Conservation (phyloP, 2,888 invertebrate genomes). For the Anarsia innoxiella region DNA sequence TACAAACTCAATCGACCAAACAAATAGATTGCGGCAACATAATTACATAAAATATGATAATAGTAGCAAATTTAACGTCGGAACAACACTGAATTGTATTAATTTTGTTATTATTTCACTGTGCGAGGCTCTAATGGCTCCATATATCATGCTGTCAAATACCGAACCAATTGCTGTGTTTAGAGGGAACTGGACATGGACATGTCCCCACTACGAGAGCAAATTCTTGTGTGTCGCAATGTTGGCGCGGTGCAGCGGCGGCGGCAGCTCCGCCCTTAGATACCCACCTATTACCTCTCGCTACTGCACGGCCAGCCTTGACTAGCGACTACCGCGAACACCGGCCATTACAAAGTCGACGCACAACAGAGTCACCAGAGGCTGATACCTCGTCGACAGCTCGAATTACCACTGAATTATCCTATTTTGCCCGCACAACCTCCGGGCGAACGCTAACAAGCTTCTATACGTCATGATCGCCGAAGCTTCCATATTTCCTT, state of each 20-base stretch:
- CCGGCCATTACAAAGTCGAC: constrained; percentile 46
- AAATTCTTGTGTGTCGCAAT: constrained; percentile 58
- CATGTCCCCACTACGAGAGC: constrained; percentile 47
- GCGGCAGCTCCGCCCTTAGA: constrained; percentile 53
- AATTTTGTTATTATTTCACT: constrained; percentile 29
- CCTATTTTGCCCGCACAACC: constrained; percentile 52
- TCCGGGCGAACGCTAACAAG: constrained; percentile 49
- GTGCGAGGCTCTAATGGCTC: constrained; percentile 31
- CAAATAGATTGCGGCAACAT: constrained; percentile 17
- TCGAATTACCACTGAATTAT: constrained; percentile 62
- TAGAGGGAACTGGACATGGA: constrained; percentile 37
- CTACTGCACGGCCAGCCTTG: constrained; percentile 70
- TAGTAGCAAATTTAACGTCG: constrained; percentile 27
- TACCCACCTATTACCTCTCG: constrained; percentile 64
- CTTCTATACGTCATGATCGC: constrained; percentile 40
- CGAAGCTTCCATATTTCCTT: constrained; percentile 52
- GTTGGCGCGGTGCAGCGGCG: constrained; percentile 41
- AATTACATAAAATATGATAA: constrained; percentile 22
- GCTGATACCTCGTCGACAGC: constrained; percentile 62
- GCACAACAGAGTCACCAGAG: constrained; percentile 43
- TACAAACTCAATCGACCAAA: constrained; percentile 13
- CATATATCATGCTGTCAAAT: constrained; percentile 67
- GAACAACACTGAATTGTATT: constrained; percentile 28
- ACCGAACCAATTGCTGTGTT: constrained; percentile 65
- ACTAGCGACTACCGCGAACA: constrained; percentile 57